Conservation (phyloP, 2,888 invertebrate species). For the Cryptocephalus moraei region DNA sequence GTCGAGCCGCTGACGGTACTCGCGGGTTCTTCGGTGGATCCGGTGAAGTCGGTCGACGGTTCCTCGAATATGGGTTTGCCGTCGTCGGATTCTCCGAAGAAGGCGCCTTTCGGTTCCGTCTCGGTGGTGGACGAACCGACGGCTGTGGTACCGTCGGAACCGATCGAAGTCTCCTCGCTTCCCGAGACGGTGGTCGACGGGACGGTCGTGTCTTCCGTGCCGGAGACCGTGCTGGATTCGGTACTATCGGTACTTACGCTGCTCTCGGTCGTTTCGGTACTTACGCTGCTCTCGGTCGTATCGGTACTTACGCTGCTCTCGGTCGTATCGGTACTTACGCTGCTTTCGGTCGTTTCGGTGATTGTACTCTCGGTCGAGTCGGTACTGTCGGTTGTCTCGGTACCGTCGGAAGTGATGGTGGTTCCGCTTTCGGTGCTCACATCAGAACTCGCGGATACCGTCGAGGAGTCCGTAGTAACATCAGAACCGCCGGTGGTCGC, state of each 20-base stretch:
- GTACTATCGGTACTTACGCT: neutral
- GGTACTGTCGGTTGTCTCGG: conserved; percentile 9
- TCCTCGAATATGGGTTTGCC: too few species aligned
- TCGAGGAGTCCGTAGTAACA: neutral
- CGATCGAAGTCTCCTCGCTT: too few species aligned
- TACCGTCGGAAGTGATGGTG: conserved; percentile 6
- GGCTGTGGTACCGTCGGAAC: too few species aligned
- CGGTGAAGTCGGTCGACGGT: neutral
- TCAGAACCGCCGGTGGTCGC: neutral
- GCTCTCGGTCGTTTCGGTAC: conserved; percentile 4
- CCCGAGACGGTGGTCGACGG: too few species aligned
- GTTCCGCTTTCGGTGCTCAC: neutral
- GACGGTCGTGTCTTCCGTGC: neutral
- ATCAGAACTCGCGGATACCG: neutral
- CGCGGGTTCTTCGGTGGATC: neutral
- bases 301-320: neutral
- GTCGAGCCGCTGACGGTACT: neutral
- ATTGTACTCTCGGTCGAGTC: conserved; percentile 12
- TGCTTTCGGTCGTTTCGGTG: conserved; percentile 13
- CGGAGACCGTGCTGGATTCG: neutral
- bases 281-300: conserved; percentile 4
- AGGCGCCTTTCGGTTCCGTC: too few species aligned
- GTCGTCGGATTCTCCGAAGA: too few species aligned
- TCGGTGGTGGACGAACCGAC: too few species aligned
- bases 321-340: conserved; percentile 3